Base-by-base conservation (phyloP, 2,797 vertebrate genomes). In the Hoplostethus atlanticus region DNA sequence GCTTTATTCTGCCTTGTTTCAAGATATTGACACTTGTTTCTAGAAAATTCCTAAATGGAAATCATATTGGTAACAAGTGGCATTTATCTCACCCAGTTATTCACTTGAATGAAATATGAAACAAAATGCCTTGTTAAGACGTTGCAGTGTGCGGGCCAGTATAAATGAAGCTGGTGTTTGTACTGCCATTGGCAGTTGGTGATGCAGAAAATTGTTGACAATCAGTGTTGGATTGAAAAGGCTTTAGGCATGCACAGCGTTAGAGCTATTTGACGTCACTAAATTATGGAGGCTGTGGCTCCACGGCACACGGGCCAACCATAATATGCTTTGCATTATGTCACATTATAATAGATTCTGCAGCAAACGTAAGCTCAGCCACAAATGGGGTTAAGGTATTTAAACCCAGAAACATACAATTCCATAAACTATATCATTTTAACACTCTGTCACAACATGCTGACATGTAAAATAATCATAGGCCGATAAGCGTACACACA, bases 381-480 rank as follows among this genome's bases (percentile, higher is more conserved):
- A 48, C 65, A 72, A 80, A 81, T 42, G 64, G 21, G 21, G 21
- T 21, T 21, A 21, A 64, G 36, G 28, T 68, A 73, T 68, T 76
- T 80, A 30, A 53, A 64, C 71, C 59, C 47, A 48, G 36, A 40
- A 68, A 60, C 70, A 67, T 62, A 72, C 71, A 76, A 71, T 60
- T 82, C 66, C 52, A 60, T 72, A 21, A 47, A 69, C 25, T 46
- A 44, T 10, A 54, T 6, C 53, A 79, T 78, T 80, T 83, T 76
- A 87, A 88, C 85, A 74, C 79, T 64, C 61, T 71, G 71, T 82
- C 84, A 82, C 79, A 84, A 80, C 81, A 72, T 1, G 54, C 21
- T 69, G 83, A 87, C 89, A 86, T 79, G 70, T 80, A 62, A 91
- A 91, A 89, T 84, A 91, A 92, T 84, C 87, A 81, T 0, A 11